Evolutionary conservation across 2,888 invertebrate genomes (phyloP).

Genomic region (Chouioia cunea): DNA sequence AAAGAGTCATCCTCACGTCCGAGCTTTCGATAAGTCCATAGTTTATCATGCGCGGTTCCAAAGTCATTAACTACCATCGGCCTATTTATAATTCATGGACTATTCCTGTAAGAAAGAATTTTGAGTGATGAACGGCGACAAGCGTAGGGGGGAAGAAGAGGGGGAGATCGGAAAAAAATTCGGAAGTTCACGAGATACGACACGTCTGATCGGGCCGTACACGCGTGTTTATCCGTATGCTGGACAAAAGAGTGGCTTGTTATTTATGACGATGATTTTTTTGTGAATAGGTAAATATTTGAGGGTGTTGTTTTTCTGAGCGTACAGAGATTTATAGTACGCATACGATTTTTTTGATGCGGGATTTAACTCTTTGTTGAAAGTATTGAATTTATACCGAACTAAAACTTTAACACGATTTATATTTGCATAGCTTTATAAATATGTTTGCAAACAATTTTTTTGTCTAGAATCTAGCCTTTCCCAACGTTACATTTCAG

Average conservation of each 20-base stretch:
- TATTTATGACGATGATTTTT: background rate
- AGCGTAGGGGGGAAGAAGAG: conserved; percentile 12
- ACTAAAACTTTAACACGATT: no score
- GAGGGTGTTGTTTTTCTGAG: background rate
- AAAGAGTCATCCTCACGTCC: conserved; percentile 13
- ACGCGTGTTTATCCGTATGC: conserved; percentile 3
- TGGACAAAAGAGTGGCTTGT: background rate
- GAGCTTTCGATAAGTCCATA: conserved; percentile 27
- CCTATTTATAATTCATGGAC: conserved; percentile 29
- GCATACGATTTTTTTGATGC: no score
- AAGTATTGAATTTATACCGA: no score
- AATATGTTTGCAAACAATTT: no score
- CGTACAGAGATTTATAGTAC: no score
- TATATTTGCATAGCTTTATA: no score
- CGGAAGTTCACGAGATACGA: conserved; percentile 12
- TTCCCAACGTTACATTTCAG: no score
- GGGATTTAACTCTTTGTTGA: no score
- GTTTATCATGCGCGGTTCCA: conserved; percentile 18
- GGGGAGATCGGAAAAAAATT: conserved; percentile 4
- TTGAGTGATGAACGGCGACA: conserved; percentile 27
- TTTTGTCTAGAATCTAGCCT: no score
- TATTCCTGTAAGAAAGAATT: background rate
- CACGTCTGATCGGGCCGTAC: conserved; percentile 3
- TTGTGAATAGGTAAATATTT: conserved; percentile 1
- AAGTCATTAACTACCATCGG: conserved; percentile 29